Base-by-base conservation (phyloP, 2,888 invertebrate genomes). In the Lepidocyrtinus sp. region DNA sequence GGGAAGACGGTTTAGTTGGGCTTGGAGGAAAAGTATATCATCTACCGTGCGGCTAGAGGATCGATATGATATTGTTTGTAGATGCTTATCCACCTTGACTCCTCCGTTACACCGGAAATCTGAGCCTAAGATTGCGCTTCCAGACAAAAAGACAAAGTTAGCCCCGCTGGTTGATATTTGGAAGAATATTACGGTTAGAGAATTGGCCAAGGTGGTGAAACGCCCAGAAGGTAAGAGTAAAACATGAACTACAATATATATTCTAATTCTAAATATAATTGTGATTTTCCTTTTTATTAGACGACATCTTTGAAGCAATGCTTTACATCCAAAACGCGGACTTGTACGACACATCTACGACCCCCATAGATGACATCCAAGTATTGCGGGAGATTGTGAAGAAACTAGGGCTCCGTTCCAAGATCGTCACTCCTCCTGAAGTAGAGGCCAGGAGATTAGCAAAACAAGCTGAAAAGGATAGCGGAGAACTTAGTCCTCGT, bases 101-200 rank as follows among this genome's bases (percentile, higher is more conserved):
- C 1, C 15, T 7, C 12, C 22, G 1, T 15, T 15, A n/a, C 12
- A 7, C 36, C 19, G 27, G 5, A 78, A 62, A 12, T 25, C 1
- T 7, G 27, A 68, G 9, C 21, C 21, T 15, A 65, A n/a, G 27
- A 27, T 22, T 17, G 76, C 61, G 46, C 62, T 72, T 12, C 26
- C 67, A 7, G 68, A 72, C 50, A 83, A 68, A 75, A 81, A 72
- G 27, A 22, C 61, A 27, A 85, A 86, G 71, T 36, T 75, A 1
- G 70, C 81, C 1, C 88, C 88, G 83, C 90, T 93, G 0, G 89
- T 95, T 0, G 92, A 93, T 65, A 90, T 96, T 82, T 96, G 96
- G 95, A 90, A 91, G 63, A 92, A 94, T 87, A 96, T 97, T 92
- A 95, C 95, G 0, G 93, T 96, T 0, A 88, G 88, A 25, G 93